Evolutionary conservation across 1,140 invertebrate genomes (phyloP), one percentile per base, ranked within the genome.

Genomic region (Drosophila truncata): DNA sequence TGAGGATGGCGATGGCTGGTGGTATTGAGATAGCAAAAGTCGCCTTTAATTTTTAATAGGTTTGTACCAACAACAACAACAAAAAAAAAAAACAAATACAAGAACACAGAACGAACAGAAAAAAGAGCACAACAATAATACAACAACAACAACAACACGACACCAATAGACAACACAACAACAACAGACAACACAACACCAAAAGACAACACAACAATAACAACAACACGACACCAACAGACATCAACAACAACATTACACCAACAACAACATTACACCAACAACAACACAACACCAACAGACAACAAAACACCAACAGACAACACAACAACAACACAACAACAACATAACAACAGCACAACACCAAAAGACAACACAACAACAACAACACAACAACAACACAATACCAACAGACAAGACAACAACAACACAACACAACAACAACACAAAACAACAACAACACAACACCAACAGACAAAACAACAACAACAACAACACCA

Each of bases 21-120:
- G 92, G 92, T 84, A 93, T 92, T 83, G 88, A 55, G 52, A 92
- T 79, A 60, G 69, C 31, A 73, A 90, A 80, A 85, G 91, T 92
- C 85, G 84, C 58, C 91, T 93, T 90, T 79, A 33, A 29, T 92
- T 37, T 55, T 37, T 4, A 55, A 37, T 70, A 90, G 92, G 92
- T 93, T 93, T 90, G 92, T 93, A 93, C 77, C 74, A 75, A 82
- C 78, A 73, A 50, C 47, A 50, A 50, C 60, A 87, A 80, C 69
- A 65, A 77, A 54, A 61, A 47, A 61, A 69, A 49, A 74, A 63
- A 58, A 67, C 67, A 60, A 64, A 69, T 44, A 70, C 7, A 62
- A 25, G 31, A 57, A 29, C 23, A 35, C 13, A 52, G 8, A 50
- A 20, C 20, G 3, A 16, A 27, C 46, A 55, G 41, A 16, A 58